Percentiles rank a stretch among this genome's conserved stretches.
These are phyloP conservation scores for Furnarius figulus DNA, from an alignment of 2,113 vertebrate genomes.

Conservation along the genomic window DNA sequence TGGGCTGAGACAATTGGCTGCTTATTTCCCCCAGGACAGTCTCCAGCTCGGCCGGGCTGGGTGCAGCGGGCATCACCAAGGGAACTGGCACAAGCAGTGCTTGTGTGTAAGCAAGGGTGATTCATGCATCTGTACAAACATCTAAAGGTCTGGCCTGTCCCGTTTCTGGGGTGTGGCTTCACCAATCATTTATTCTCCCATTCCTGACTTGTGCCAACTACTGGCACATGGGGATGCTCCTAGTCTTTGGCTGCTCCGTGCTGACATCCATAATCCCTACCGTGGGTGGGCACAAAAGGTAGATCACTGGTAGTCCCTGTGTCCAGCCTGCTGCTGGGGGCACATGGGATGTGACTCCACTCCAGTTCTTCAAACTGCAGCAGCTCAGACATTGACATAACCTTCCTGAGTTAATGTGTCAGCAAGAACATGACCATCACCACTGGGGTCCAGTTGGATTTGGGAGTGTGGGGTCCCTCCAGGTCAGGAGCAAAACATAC, in stretches of 20 bases:
- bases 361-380: not conserved
- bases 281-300: fast-evolving
- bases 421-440: not conserved
- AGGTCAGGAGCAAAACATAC: not conserved
- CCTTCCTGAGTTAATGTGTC: not conserved
- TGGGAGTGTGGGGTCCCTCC: not conserved
- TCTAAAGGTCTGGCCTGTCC: not conserved
- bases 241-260: fast-evolving
- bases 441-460: fast-evolving
- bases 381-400: not conserved
- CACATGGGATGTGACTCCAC: fast-evolving
- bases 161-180: not conserved
- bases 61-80: not conserved
- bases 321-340: not conserved
- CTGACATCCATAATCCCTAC: fast-evolving
- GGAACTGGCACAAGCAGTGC: not conserved
- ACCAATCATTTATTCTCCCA: not conserved
- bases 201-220: not conserved
- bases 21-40: slow-evolving; percentile 20
- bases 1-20: not conserved
- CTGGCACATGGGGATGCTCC: not conserved
- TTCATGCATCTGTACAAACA: not conserved
- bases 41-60: not conserved
- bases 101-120: not conserved
- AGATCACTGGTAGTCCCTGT: not conserved